A percentile compares a stretch with the other conserved stretches of the same genome.
These are phyloP conservation scores for Pseudomyrmex concolor DNA, from an alignment of 1,140 invertebrate species.

Conservation along the genomic window DNA sequence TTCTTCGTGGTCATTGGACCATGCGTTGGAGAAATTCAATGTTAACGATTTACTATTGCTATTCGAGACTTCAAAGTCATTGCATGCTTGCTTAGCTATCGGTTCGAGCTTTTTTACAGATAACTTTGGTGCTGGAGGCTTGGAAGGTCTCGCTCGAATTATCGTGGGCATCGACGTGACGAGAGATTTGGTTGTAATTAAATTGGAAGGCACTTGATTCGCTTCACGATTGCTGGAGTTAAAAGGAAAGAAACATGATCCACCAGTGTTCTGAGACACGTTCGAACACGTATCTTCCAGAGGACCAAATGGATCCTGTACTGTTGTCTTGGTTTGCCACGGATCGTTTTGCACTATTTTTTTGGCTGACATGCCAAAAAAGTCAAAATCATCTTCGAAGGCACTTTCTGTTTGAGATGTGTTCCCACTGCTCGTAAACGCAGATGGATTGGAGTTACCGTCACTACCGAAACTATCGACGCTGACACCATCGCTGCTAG, in stretches of 20 bases:
- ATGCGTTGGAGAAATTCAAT: slow-evolving; percentile 67
- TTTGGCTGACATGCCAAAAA: slow-evolving; percentile 80
- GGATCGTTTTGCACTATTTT: slow-evolving; percentile 76
- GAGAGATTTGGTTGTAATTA: slow-evolving; percentile 48
- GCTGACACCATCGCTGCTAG: slow-evolving; percentile 90
- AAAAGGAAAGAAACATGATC: slow-evolving; percentile 78
- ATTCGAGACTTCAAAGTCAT: neutral
- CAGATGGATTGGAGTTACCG: slow-evolving; percentile 87
- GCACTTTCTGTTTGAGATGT: slow-evolving; percentile 90
- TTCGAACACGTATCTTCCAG: slow-evolving; percentile 62
- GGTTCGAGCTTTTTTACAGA: slow-evolving; percentile 58
- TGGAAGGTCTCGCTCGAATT: slow-evolving; percentile 85
- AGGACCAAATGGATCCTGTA: slow-evolving; percentile 79
- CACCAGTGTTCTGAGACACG: slow-evolving; percentile 63
- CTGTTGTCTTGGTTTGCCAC: slow-evolving; percentile 76
- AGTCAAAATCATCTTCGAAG: slow-evolving; percentile 91
- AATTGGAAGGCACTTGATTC: slow-evolving; percentile 66
- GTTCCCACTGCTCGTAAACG: slow-evolving; percentile 87
- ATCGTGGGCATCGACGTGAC: slow-evolving; percentile 87
- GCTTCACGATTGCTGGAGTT: slow-evolving; percentile 65
- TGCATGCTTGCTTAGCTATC: slow-evolving; percentile 37
- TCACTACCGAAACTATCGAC: slow-evolving; percentile 91
- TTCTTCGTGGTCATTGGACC: slow-evolving; percentile 70
- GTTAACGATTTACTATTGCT: slow-evolving; percentile 53
- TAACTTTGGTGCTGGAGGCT: slow-evolving; percentile 72